These are phyloP conservation scores for Pterobdella sp. DNA, from an alignment of 2,888 invertebrate species.

Conservation along the genomic window DNA sequence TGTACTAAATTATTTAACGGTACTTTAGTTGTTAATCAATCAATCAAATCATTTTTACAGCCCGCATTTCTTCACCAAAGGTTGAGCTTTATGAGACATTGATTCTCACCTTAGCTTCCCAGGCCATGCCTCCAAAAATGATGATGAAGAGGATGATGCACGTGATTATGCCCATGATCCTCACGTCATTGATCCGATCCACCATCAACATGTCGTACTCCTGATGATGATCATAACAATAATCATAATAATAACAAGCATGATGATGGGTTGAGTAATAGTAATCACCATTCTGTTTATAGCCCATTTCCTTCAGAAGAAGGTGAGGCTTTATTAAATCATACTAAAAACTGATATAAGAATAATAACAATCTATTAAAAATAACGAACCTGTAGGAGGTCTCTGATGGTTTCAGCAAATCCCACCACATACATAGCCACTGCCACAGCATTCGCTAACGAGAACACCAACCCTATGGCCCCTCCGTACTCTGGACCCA, in stretches of 20 bases:
- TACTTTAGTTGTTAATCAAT: not conserved
- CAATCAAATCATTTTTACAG: not conserved
- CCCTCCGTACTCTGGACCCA: conserved; percentile 94
- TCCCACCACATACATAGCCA: conserved; percentile 93
- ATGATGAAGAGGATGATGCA: conserved; percentile 72
- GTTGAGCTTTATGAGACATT: not conserved
- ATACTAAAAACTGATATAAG: not conserved
- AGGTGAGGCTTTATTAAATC: not conserved
- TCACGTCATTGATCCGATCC: conserved; percentile 70
- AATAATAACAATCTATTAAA: not conserved
- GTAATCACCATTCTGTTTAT: too few relatives aligned
- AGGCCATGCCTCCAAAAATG: conserved; percentile 88
- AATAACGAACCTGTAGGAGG: conserved; percentile 45
- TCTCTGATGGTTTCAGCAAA: conserved; percentile 79
- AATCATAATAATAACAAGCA: too few relatives aligned
- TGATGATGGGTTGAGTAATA: too few relatives aligned
- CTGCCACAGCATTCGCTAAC: conserved; percentile 90
- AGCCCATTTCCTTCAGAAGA: too few relatives aligned
- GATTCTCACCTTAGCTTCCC: conserved; percentile 75
- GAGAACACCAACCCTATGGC: conserved; percentile 85
- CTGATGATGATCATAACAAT: conserved; percentile 34
- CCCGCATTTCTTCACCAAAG: not conserved
- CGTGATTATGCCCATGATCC: conserved; percentile 66
- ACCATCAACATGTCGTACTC: conserved; percentile 62
- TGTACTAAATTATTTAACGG: too few relatives aligned